These are phyloP conservation scores for Falco naumanni DNA, from an alignment of 2,797 vertebrate genomes.

Conservation along the genomic window DNA sequence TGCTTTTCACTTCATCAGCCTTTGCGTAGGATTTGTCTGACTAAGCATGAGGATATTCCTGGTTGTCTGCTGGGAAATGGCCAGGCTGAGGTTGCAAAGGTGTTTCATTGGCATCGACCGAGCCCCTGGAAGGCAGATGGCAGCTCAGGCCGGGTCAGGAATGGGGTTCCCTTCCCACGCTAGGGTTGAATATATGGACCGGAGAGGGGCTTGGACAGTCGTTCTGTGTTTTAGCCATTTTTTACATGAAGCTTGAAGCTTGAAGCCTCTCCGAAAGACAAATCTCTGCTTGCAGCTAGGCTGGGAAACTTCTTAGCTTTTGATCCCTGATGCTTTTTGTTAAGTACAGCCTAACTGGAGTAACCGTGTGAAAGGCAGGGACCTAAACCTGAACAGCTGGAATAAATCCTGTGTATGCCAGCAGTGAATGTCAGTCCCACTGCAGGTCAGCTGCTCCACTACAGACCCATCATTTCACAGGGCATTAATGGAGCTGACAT, in stretches of 20 bases:
- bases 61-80: neutral
- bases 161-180: neutral
- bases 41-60: neutral
- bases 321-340: neutral
- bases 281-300: neutral
- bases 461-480: neutral
- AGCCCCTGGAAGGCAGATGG: neutral
- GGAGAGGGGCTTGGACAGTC: neutral
- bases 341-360: neutral
- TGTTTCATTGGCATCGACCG: neutral
- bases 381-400: constrained; percentile 43
- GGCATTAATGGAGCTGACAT: constrained; percentile 23
- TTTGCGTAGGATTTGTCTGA: neutral
- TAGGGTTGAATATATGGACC: neutral
- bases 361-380: neutral
- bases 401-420: neutral
- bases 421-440: neutral
- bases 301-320: neutral
- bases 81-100: neutral
- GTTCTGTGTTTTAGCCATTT: neutral
- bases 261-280: neutral
- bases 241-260: neutral
- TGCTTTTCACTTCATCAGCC: neutral
- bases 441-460: neutral
- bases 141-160: neutral